A percentile compares a stretch with the other conserved stretches of the same genome.
Evolutionary conservation across 1,140 invertebrate genomes (phyloP).

Genomic region (Nasonia vitripennis): DNA sequence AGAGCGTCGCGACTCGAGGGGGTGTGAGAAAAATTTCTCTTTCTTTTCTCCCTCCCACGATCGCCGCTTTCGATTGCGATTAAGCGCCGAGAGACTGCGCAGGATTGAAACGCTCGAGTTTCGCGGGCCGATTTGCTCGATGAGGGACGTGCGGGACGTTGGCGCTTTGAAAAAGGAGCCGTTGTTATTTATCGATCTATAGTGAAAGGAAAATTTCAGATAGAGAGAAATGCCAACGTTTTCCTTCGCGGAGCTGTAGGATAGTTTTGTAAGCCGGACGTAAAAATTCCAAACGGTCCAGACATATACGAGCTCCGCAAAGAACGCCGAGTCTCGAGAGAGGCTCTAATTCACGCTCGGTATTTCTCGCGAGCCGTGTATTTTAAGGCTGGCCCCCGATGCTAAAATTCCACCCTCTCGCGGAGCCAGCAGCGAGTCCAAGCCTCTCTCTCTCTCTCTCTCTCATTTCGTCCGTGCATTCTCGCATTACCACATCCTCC

Average conservation of each 20-base stretch:
- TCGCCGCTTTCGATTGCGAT: slow-evolving; percentile 30
- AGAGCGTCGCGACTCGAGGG: neutral
- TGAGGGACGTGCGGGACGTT: neutral
- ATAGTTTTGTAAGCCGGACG: slow-evolving; percentile 39
- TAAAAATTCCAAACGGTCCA: slow-evolving; percentile 67
- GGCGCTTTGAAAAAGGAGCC: neutral
- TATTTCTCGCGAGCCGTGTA: slow-evolving; percentile 67
- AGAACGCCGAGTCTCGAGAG: slow-evolving; percentile 18
- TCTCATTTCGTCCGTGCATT: slow-evolving; percentile 40
- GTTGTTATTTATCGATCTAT: too few species aligned
- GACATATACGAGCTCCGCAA: slow-evolving; percentile 49
- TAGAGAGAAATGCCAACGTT: slow-evolving; percentile 15
- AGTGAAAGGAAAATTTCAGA: too few species aligned
- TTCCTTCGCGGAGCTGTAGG: slow-evolving; percentile 49
- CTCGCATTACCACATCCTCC: slow-evolving; percentile 56
- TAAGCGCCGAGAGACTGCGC: neutral
- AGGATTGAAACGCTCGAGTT: slow-evolving; percentile 12
- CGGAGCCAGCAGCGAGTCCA: slow-evolving; percentile 43
- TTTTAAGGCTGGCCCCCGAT: slow-evolving; percentile 68
- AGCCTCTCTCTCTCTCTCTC: slow-evolving; percentile 50
- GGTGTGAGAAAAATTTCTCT: neutral
- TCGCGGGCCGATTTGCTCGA: neutral
- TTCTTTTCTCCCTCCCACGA: neutral
- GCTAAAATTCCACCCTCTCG: slow-evolving; percentile 70
- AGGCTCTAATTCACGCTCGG: slow-evolving; percentile 70